Percentiles rank a stretch among this genome's conserved stretches.
Evolutionary conservation across 2,113 vertebrate species (phyloP).

Genomic region (Mormyrus iriodes): DNA sequence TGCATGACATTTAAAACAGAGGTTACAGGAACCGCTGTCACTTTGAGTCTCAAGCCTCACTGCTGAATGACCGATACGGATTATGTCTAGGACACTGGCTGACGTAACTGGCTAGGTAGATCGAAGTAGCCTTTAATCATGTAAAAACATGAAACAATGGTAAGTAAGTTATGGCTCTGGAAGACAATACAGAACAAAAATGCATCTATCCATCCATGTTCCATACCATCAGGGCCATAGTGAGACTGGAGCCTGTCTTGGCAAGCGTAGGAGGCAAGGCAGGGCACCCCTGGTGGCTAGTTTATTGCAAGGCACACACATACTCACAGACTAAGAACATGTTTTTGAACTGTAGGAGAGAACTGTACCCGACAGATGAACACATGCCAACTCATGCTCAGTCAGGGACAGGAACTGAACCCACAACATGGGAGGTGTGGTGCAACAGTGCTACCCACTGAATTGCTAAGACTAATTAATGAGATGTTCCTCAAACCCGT

Average conservation of each 20-base stretch:
- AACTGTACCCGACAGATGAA: neutral
- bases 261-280: neutral
- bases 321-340: neutral
- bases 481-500: neutral
- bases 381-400: neutral
- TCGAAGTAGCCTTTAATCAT: neutral
- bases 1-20: neutral
- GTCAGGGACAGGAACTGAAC: neutral
- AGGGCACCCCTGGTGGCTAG: neutral
- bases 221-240: neutral
- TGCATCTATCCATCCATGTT: neutral
- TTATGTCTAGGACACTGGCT: neutral
- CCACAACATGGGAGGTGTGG: neutral
- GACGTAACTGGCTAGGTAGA: neutral
- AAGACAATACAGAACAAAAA: neutral
- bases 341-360: neutral
- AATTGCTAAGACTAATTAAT: neutral
- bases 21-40: neutral
- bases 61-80: neutral
- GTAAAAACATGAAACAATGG: neutral
- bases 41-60: neutral
- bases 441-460: neutral
- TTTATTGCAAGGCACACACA: neutral
- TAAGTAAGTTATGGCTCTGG: neutral
- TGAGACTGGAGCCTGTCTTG: neutral